Evolutionary conservation across 2,113 vertebrate species (phyloP), one percentile per base, ranked within the genome.

Genomic region (Dromaius novaehollandiae): DNA sequence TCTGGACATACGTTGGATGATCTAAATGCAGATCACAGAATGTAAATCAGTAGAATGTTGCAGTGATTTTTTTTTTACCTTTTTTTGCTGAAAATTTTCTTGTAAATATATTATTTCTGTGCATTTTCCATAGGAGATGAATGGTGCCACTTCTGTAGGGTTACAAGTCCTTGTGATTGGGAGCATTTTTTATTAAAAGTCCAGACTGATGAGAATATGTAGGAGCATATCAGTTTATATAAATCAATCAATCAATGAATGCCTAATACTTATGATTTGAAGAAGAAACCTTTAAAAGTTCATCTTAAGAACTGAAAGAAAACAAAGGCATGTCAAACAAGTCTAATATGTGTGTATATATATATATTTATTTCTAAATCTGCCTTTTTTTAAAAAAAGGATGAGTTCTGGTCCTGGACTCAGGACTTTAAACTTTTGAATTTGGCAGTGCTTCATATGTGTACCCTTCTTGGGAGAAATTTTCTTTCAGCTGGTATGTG

Each of bases 401-500:
- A 60, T 61, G 36, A 80, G 73, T 79, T 94, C 91, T 91, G n/a
- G 61, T 80, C 20, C 22, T 85, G 38, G 34, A 51, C 11, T 38
- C 21, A 32, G n/a, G 22, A 75, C 71, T 96, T 83, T 78, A 91
- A 92, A 63, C 17, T n/a, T 71, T 86, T 76, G 38, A 88, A n/a
- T 63, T 79, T 89, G 61, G 51, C 86, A 86, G 38, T 56, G 69
- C 51, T 86, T 88, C 69, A 34, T 82, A 56, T 8, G 4, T 0
- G 0, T 73, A 63, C 60, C 70, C 77, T 92, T 92, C 90, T 90
- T 93, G 90, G 90, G 95, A 96, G 74, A 92, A 69, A 93, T 92
- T 90, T 95, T 94, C 93, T 69, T 94, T 94, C 81, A 84, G 80
- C 55, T 84, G 60, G 73, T 76, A 84, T 70, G 92, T 82, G 95